Base-by-base conservation (phyloP, 2,113 vertebrate genomes). In the Trichomycterus rosablanca region DNA sequence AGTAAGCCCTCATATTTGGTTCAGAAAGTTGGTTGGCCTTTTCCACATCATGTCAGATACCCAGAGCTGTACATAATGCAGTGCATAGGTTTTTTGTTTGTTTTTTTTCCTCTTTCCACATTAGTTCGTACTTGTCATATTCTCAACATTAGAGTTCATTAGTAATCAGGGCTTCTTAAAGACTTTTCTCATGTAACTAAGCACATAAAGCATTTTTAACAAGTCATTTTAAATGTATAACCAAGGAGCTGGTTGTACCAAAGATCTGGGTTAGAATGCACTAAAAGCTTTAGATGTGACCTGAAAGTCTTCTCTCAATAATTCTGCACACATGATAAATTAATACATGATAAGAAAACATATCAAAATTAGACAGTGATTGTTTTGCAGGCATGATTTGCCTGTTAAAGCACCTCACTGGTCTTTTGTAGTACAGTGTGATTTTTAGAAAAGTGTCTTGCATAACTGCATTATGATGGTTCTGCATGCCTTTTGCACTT, bases 211-310 rank as follows among this genome's bases (percentile, higher is more conserved):
- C 50, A 51, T 58, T 60, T 68, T 30, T 22, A 51, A 24, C 74
- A 67, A 64, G 67, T 77, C 63, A 59, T 68, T 45, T 67, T 75
- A 34, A 68, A 59, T 70, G 78, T 80, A 79, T 71, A 77, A 83
- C 78, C 78, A 78, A 81, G 74, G 55, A 83, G 78, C 80, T 77
- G 80, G 81, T 83, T 83, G 81, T 81, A 84, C 81, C 81, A 84
- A 83, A 86, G 78, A 83, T 79, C 72, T 78, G 74, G 79, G 81
- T 72, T 73, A 72, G 70, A 71, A 77, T 77, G 80, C 75, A 80
- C 76, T 78, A 66, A 63, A 74, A 63, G 57, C 74, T 81, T 80
- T 77, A 67, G 72, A 76, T 74, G 73, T 73, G 73, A 78, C 73
- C 48, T 77, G 30, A 76, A 69, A 67, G 50, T 61, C 35, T 68